Evolutionary conservation across 2,797 vertebrate species (phyloP).

Genomic region (Cyprinella venusta): DNA sequence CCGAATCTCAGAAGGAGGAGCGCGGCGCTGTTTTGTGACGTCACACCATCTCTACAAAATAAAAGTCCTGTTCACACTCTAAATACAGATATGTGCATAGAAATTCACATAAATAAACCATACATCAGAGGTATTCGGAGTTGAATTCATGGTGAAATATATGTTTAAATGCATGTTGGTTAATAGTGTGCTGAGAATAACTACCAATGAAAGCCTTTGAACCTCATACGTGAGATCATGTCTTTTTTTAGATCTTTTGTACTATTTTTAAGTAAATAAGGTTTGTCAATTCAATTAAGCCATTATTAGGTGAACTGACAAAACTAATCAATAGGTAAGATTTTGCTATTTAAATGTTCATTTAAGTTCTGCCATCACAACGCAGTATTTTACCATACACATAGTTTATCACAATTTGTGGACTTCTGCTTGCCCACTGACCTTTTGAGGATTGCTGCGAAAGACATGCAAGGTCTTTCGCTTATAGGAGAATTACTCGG

Average conservation of each 20-base stretch:
- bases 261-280: background rate
- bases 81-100: background rate
- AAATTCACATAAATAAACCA: background rate
- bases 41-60: background rate
- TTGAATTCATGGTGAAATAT: background rate
- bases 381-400: no score
- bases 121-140: background rate
- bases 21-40: background rate
- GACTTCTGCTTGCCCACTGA: no score
- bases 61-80: background rate
- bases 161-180: background rate
- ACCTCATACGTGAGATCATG: background rate
- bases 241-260: background rate
- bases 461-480: no score
- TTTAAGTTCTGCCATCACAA: background rate
- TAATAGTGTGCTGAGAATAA: background rate
- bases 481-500: slow-evolving; percentile 14
- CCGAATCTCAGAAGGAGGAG: background rate
- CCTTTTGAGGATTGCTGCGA: no score
- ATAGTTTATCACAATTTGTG: no score
- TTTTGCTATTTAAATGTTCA: background rate
- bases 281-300: background rate
- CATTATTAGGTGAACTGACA: background rate
- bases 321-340: background rate
- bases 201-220: background rate